phyloP scores from a whole-genome alignment of 1,140 invertebrate species.

The Sycobia sp. region DNA sequence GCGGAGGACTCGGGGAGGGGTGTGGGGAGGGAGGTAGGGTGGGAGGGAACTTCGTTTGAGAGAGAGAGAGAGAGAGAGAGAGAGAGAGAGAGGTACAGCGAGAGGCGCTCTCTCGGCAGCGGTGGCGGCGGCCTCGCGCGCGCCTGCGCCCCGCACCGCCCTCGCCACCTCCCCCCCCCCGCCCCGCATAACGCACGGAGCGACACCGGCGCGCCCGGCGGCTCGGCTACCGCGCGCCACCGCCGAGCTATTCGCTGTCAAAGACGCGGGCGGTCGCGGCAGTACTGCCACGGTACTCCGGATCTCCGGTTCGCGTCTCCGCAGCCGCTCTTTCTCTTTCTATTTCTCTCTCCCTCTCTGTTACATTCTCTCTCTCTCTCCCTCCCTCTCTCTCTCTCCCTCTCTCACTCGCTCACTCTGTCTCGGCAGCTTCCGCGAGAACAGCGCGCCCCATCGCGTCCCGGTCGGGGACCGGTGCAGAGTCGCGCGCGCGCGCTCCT shows the following conservation, averaged over 20 bases:
- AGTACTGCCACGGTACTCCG: conserved; percentile 58
- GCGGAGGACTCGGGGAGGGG: background rate
- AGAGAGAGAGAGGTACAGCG: conserved; percentile 25
- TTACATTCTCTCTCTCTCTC: background rate
- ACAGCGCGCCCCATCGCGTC: too few relatives aligned
- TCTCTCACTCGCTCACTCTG: too few relatives aligned
- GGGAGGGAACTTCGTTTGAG: background rate
- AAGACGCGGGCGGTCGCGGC: conserved; percentile 46
- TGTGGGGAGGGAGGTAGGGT: background rate
- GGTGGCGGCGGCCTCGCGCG: conserved; percentile 40
- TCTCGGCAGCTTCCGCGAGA: too few relatives aligned
- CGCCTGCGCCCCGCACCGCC: conserved; percentile 50
- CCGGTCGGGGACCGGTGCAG: too few relatives aligned
- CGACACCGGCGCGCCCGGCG: conserved; percentile 12
- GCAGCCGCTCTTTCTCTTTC: background rate
- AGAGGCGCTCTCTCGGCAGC: conserved; percentile 34
- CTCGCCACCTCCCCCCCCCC: conserved; percentile 45
- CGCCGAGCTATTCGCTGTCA: conserved; percentile 52
- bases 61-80: background rate
- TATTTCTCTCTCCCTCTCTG: background rate
- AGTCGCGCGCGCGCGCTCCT: too few relatives aligned
- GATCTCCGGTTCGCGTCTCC: conserved; percentile 48
- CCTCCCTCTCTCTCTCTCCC: background rate
- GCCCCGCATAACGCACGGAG: too few relatives aligned
- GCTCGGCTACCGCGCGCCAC: conserved; percentile 37